Percentiles rank a stretch among this genome's conserved stretches.
Evolutionary conservation across 2,113 vertebrate species (phyloP).

Genomic region (Calyptommatus sinebrachiatus): DNA sequence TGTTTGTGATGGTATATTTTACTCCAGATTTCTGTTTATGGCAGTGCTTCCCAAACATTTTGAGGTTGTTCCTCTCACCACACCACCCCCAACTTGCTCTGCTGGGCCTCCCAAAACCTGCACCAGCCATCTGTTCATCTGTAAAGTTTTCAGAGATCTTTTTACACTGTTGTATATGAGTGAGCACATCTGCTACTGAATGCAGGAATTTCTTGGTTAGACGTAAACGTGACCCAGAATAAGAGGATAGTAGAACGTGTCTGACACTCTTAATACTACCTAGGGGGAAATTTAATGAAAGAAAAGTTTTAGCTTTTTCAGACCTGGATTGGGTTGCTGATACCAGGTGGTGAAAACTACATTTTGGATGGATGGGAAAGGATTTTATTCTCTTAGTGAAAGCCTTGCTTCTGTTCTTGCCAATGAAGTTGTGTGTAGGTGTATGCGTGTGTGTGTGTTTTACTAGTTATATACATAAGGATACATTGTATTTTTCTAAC

Average conservation of each 20-base stretch:
- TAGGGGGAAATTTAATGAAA: background rate
- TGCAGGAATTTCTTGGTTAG: background rate
- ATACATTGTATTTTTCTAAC: too few relatives aligned
- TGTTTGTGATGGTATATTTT: slow-evolving; percentile 26
- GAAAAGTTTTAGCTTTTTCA: background rate
- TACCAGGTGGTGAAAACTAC: background rate
- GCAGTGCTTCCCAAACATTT: slow-evolving; percentile 14
- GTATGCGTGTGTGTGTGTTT: too few relatives aligned
- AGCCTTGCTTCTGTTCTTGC: too few relatives aligned
- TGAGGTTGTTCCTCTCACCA: background rate
- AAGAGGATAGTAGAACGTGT: background rate
- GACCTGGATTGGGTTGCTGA: background rate
- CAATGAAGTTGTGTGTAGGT: too few relatives aligned
- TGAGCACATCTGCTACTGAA: background rate
- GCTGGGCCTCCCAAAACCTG: background rate
- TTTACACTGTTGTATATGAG: background rate
- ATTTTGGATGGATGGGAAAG: too few relatives aligned
- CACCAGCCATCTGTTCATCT: slow-evolving; percentile 10
- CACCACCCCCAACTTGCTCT: background rate
- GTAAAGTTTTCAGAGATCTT: background rate
- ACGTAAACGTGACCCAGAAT: background rate
- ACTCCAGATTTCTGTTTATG: slow-evolving; percentile 12
- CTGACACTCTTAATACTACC: background rate
- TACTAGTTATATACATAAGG: too few relatives aligned
- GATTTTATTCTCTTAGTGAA: too few relatives aligned